Evolutionary conservation across 2,113 vertebrate genomes (phyloP), one percentile per base, ranked within the genome.

Genomic region (Corythornis cristatus): DNA sequence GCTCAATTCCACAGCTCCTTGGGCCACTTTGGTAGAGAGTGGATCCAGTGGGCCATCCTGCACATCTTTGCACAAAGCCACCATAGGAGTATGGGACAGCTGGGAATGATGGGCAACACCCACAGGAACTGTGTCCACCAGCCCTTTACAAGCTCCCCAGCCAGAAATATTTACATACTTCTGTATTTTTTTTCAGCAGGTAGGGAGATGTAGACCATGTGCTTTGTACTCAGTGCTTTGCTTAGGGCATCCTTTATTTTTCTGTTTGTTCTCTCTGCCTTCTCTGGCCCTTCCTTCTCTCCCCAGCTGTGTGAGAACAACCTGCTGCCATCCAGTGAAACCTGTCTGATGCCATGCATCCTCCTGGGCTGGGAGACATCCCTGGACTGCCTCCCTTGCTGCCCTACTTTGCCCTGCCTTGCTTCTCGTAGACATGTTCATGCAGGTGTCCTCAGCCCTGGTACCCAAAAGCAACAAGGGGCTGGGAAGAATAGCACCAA

Each of bases 401-500:
- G 42, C 7, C 4, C 0, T 0, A 22, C 42, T 83, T 53, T 43
- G 14, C 54, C 35, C 21, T 56, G 20, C 54, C 13, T 0, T 0
- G 6, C n/a, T 92, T 23, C 51, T 70, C 3, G 2, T 0, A 0
- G 12, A 7, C 29, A 17, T 3, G 0, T 61, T 73, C 45, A 10
- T 23, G 17, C 0, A 0, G 11, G 28, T 1, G 0, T 89, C 50
- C 56, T 74, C 12, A 19, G 61, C 61, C 12, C 33, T 15, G 20
- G 22, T 53, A 21, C 35, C 57, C 3, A 4, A 73, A 80, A 68
- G 11, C 53, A 56, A 43, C n/a, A 72, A 51, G 10, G 11, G 12
- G 4, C 46, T 37, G 46, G 40, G 15, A 64, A 51, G 9, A 65
- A 13, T 35, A 56, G 8, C 2, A 1, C 20, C 1, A 2, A 60